These are phyloP conservation scores for Morus bassanus DNA, from an alignment of 2,797 vertebrate species.

Conservation along the genomic window DNA sequence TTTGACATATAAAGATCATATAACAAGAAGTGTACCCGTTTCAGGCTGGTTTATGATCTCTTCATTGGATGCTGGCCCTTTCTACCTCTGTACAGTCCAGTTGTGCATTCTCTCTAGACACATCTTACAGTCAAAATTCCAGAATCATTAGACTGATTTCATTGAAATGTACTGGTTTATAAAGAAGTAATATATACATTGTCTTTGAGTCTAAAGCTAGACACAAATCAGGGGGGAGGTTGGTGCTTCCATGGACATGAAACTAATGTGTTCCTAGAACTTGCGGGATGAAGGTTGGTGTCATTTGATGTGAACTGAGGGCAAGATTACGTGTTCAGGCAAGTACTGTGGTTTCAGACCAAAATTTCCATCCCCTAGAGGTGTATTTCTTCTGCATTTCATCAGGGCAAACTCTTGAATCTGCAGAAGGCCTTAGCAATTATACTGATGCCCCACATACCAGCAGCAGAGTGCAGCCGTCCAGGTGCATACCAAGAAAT, in stretches of 20 bases:
- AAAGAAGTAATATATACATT: not conserved
- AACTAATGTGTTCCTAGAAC: not conserved
- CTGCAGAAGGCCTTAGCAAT: not conserved
- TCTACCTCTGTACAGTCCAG: not conserved
- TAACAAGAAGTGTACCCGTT: not conserved
- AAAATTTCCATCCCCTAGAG: not conserved
- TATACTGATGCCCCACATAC: not conserved
- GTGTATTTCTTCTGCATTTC: not conserved
- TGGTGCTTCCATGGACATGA: not conserved
- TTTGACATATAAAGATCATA: not conserved
- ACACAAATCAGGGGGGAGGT: not conserved
- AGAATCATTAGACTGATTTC: not conserved
- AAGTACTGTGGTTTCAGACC: not conserved
- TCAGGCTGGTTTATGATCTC: not conserved
- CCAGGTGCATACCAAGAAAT: not conserved
- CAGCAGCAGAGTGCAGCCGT: not conserved
- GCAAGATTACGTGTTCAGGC: not conserved
- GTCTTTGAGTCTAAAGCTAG: not conserved
- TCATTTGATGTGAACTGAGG: not conserved
- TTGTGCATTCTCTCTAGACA: not conserved
- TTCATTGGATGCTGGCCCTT: not conserved
- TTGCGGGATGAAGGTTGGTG: not conserved
- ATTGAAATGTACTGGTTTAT: not conserved
- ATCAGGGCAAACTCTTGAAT: not conserved
- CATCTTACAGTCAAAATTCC: not conserved